Conservation (phyloP, 2,888 invertebrate genomes). For the Ditylenchus weischeri region DNA sequence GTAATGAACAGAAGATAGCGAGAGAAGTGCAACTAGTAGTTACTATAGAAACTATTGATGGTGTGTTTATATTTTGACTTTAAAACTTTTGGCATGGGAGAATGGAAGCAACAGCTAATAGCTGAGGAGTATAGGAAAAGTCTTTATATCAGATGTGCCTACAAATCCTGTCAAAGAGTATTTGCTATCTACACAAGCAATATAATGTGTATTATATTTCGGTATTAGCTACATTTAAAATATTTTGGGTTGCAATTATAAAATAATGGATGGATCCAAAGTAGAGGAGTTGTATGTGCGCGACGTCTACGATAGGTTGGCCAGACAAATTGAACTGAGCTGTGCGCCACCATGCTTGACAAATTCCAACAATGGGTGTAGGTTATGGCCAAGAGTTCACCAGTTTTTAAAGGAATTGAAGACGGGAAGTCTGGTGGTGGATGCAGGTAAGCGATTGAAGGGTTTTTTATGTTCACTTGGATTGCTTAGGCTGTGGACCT, state of each 20-base stretch:
- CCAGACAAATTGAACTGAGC: constrained; percentile 33
- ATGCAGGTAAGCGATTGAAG: constrained; percentile 34
- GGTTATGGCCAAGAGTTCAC: constrained; percentile 46
- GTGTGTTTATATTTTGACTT: too few relatives aligned
- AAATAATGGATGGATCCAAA: neutral
- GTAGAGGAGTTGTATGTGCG: constrained; percentile 48
- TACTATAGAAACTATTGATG: constrained; percentile 2
- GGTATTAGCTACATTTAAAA: too few relatives aligned
- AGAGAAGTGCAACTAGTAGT: neutral
- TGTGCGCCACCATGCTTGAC: constrained; percentile 1
- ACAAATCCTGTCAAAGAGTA: too few relatives aligned
- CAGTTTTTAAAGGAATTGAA: constrained; percentile 41
- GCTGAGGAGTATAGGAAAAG: too few relatives aligned
- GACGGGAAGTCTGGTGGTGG: constrained; percentile 41
- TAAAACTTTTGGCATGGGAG: too few relatives aligned
- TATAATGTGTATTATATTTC: too few relatives aligned
- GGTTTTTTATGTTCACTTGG: constrained; percentile 13
- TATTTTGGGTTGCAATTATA: too few relatives aligned
- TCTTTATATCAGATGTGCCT: too few relatives aligned
- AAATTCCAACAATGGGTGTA: constrained; percentile 22
- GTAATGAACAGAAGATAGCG: too few relatives aligned
- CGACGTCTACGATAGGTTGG: constrained; percentile 46
- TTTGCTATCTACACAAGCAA: too few relatives aligned
- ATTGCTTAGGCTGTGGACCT: constrained; percentile 43
- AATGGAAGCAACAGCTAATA: too few relatives aligned